Evolutionary conservation across 1,140 invertebrate species (phyloP), one percentile per base, ranked within the genome.

Genomic region (Hycleus cichorii): DNA sequence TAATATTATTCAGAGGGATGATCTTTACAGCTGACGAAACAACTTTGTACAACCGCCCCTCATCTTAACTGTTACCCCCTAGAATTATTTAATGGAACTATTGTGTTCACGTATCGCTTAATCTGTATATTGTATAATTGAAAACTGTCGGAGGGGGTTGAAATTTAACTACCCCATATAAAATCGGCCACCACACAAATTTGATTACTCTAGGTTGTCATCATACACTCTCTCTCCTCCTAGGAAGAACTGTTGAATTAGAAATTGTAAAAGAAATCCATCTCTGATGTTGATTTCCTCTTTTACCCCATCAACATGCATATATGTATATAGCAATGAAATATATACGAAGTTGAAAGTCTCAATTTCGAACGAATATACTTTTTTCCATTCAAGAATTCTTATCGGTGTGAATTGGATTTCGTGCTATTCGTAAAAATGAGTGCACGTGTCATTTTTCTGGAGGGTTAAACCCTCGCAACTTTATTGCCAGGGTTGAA

Each of bases 71-170:
- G 10, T 38, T 12, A 55, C 44, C 44, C 44, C 18, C 39, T 27
- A 39, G 52, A 55, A 55, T 44, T 47, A 55, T 55, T 55, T 55
- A 55, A 55, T 55, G 52, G 43, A 55, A 55, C 52, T 47, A 55
- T 55, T 55, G 52, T 55, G 52, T 55, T 55, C 44, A 47, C 52
- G 46, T 55, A 55, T 53, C 51, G 51, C 51, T 53, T 53, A 53
- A 53, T 53, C 51, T 47, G 52, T 44, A 42, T 44, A 55, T 47
- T 55, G 52, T 47, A 40, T 55, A 55, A 55, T 55, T 55, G 52
- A 55, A 55, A 55, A 46, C 49, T 38, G 18, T 18, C 18, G 18
- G 18, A 38, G 49, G 52, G 51, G 45, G 43, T 18, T 18, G 18
- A 18, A 18, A 18, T 18, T 18, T 18, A 18, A 47, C 39, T 45